phyloP scores from a whole-genome alignment of 2,888 invertebrate genomes.

The Phaonia tiefii region DNA sequence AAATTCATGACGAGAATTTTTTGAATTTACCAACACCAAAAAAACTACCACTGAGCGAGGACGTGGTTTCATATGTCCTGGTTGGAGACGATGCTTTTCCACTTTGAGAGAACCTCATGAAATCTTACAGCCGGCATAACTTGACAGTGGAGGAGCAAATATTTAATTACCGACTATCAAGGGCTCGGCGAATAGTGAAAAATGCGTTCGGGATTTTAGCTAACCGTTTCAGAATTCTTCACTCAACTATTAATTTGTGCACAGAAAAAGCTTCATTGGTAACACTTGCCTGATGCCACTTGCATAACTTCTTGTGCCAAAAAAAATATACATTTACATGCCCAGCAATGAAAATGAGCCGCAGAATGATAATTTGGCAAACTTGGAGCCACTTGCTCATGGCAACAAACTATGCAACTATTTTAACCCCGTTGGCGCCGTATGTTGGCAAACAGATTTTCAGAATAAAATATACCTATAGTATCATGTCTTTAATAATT shows the following conservation, averaged over 20 bases:
- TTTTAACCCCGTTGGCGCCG: slow-evolving; percentile 30
- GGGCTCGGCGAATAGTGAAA: background rate
- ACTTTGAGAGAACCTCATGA: slow-evolving; percentile 61
- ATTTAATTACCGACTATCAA: slow-evolving; percentile 6
- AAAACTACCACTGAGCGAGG: too few relatives aligned
- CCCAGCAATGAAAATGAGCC: too few relatives aligned
- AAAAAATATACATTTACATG: background rate
- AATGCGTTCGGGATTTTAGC: background rate
- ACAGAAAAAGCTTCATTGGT: background rate
- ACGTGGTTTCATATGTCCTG: too few relatives aligned
- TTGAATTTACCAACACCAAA: too few relatives aligned
- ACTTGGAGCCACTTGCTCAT: too few relatives aligned
- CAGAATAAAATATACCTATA: too few relatives aligned
- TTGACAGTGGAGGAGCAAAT: background rate
- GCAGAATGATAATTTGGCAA: slow-evolving; percentile 20
- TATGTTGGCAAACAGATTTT: slow-evolving; percentile 35
- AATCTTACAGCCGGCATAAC: slow-evolving; percentile 3
- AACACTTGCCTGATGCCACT: background rate
- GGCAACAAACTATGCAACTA: slow-evolving; percentile 34
- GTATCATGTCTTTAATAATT: too few relatives aligned
- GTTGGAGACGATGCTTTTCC: too few relatives aligned
- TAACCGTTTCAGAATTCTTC: background rate
- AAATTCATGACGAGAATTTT: too few relatives aligned
- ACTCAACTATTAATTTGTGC: background rate
- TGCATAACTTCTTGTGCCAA: background rate